Percentiles rank a stretch among this genome's conserved stretches.
These are phyloP conservation scores for Andrena cerasifolii DNA, from an alignment of 1,140 invertebrate genomes.

Conservation along the genomic window DNA sequence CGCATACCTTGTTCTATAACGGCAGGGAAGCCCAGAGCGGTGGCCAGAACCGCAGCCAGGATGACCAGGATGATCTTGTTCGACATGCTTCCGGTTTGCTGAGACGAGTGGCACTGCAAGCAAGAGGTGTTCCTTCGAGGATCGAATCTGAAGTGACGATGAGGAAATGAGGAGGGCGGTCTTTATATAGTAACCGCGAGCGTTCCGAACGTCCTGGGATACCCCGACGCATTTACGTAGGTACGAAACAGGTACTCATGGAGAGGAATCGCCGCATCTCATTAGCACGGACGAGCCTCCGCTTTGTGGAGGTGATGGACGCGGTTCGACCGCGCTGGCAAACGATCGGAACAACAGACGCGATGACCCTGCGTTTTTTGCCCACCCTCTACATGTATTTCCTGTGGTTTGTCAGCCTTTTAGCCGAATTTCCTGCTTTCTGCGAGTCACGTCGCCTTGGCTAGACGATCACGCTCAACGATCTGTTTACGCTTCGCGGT, in stretches of 20 bases:
- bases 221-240: slow-evolving; percentile 42
- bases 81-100: neutral
- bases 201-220: slow-evolving; percentile 43
- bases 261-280: slow-evolving; percentile 33
- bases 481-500: no score
- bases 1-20: slow-evolving; percentile 7
- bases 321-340: neutral
- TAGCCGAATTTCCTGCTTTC: no score
- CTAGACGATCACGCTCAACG: no score
- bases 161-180: slow-evolving; percentile 40
- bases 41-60: neutral
- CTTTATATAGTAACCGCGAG: slow-evolving; percentile 58
- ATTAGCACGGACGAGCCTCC: slow-evolving; percentile 32
- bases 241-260: slow-evolving; percentile 23
- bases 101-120: neutral
- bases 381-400: no score
- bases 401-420: no score
- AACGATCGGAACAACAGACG: neutral
- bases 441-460: no score
- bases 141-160: slow-evolving; percentile 46
- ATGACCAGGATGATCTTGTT: neutral
- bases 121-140: neutral
- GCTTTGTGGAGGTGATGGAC: neutral
- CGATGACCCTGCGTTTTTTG: neutral
- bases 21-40: neutral